Evolutionary conservation across 1,140 invertebrate genomes (phyloP).

Genomic region (Chlorops oryzae): DNA sequence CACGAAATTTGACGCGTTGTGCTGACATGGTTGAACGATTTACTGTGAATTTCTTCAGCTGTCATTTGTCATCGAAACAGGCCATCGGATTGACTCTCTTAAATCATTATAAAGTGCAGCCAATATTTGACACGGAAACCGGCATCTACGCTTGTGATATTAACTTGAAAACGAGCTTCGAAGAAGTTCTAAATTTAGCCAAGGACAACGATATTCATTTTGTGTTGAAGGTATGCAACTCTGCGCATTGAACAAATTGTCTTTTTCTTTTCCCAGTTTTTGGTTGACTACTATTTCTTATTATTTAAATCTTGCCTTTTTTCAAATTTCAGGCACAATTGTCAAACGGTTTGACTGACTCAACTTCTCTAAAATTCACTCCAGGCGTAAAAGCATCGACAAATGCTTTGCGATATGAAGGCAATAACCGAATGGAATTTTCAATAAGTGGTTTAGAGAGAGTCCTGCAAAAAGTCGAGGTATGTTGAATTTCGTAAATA

Average conservation of each 20-base stretch:
- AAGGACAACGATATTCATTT: slow-evolving; percentile 35
- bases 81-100: slow-evolving; percentile 25
- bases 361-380: slow-evolving; percentile 40
- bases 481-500: slow-evolving; percentile 24
- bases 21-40: slow-evolving; percentile 22
- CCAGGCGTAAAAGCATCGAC: slow-evolving; percentile 39
- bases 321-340: slow-evolving; percentile 26
- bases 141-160: slow-evolving; percentile 36
- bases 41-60: slow-evolving; percentile 29
- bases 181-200: slow-evolving; percentile 31
- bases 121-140: slow-evolving; percentile 28
- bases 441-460: slow-evolving; percentile 42
- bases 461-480: slow-evolving; percentile 42
- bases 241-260: no score
- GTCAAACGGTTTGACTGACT: slow-evolving; percentile 34
- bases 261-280: no score
- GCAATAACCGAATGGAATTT: slow-evolving; percentile 39
- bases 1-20: slow-evolving; percentile 36
- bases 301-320: not conserved
- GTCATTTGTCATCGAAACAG: slow-evolving; percentile 33
- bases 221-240: slow-evolving; percentile 37
- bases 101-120: slow-evolving; percentile 33
- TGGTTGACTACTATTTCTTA: not conserved
- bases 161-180: slow-evolving; percentile 24
- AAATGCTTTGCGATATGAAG: slow-evolving; percentile 26